Evolutionary conservation across 2,888 invertebrate genomes (phyloP).

Genomic region (Prosopocoilus inquinatus): DNA sequence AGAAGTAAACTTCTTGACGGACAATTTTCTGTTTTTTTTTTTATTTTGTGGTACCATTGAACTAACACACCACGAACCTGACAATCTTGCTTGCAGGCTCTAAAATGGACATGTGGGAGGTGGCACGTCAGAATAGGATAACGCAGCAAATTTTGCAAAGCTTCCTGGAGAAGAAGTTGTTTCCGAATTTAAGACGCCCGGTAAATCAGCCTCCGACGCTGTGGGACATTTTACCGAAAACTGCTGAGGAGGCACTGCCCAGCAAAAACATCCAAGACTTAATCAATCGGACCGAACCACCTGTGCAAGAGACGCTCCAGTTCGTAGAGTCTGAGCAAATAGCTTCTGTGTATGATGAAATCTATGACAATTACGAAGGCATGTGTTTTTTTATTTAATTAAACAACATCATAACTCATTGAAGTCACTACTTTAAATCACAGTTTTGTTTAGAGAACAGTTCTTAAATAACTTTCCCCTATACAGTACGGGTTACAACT

Average conservation of each 20-base stretch:
- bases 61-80: no score
- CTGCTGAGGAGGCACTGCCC: conserved; percentile 33
- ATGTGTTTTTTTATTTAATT: conserved; percentile 12
- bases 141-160: conserved; percentile 75
- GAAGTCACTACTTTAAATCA: neutral
- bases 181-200: conserved; percentile 53
- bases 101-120: conserved; percentile 54
- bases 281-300: conserved; percentile 30
- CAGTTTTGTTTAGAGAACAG: neutral
- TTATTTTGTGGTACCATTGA: no score
- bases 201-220: conserved; percentile 59
- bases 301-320: conserved; percentile 59
- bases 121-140: conserved; percentile 73
- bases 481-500: no score
- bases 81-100: conserved; percentile 40
- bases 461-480: no score
- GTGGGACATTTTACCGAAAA: conserved; percentile 62
- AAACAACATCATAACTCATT: neutral
- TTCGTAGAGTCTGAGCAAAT: conserved; percentile 72
- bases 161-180: conserved; percentile 68
- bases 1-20: no score
- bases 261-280: conserved; percentile 41
- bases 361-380: conserved; percentile 53
- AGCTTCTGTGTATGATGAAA: conserved; percentile 53
- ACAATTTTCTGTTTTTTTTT: no score